Evolutionary conservation across 1,140 invertebrate species (phyloP), one percentile per base, ranked within the genome.

Genomic region (Aleiodes sp.): DNA sequence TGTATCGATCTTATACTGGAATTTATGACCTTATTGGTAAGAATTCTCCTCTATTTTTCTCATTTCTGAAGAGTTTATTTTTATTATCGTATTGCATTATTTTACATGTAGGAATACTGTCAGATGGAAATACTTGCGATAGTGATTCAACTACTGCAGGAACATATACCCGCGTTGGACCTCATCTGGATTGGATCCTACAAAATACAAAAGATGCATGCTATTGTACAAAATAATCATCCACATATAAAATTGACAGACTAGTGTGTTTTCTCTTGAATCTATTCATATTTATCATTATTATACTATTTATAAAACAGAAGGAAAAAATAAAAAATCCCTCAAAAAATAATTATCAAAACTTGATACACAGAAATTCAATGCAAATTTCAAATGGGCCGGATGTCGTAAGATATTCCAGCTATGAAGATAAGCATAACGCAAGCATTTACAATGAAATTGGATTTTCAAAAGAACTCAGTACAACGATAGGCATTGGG

Each of bases 181-280:
- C 87, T 12, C 88, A 90, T 78, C 68, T 89, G 0, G 72, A 86
- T 14, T 92, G 91, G 91, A 91, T 93, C 71, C 81, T 87, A 16
- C 81, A 87, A 64, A 81, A 88, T 33, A 90, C 88, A 3, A 86
- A 80, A 72, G 85, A 88, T 71, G 87, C 88, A 0, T 89, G 87
- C 68, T 89, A 88, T 70, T 91, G 90, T 65, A 63, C 79, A 16
- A 87, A 87, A 82, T 80, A 73, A 73, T 76, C 64, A n/a, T n/a
- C n/a, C n/a, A n/a, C n/a, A n/a, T n/a, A n/a, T n/a, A n/a, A n/a
- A n/a, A n/a, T n/a, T n/a, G n/a, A n/a, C n/a, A n/a, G n/a, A n/a
- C n/a, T n/a, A n/a, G n/a, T n/a, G n/a, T n/a, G n/a, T n/a, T n/a
- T n/a, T n/a, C n/a, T n/a, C n/a, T n/a, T n/a, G n/a, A n/a, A n/a